Evolutionary conservation across 2,113 vertebrate genomes (phyloP).

Genomic region (Aplodontia rufa): DNA sequence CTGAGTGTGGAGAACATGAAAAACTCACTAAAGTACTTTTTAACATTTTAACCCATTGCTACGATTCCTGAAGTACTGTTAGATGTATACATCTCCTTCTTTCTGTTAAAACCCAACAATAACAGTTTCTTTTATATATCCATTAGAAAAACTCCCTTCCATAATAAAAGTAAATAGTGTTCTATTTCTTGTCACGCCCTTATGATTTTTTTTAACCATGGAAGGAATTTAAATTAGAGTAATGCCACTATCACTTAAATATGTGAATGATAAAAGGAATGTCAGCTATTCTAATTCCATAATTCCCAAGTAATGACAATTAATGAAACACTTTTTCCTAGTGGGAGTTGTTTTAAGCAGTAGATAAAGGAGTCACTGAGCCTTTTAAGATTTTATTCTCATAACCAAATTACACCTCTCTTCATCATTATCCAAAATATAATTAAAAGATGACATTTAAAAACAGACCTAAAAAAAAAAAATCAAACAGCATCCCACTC

Average conservation of each 20-base stretch:
- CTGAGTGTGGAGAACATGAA: background rate
- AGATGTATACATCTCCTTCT: background rate
- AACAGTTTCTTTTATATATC: conserved; percentile 47
- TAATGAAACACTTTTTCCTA: conserved; percentile 73
- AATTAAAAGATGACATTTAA: conserved; percentile 80
- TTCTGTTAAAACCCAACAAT: conserved; percentile 56
- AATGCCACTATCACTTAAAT: conserved; percentile 75
- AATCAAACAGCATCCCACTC: conserved; percentile 22
- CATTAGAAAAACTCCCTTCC: conserved; percentile 56
- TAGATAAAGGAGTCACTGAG: conserved; percentile 68
- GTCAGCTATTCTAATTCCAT: conserved; percentile 64
- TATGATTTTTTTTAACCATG: conserved; percentile 64
- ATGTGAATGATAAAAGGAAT: conserved; percentile 77
- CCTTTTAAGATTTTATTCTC: conserved; percentile 76
- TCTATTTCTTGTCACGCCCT: conserved; percentile 53
- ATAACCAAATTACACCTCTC: conserved; percentile 64
- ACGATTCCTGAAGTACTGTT: conserved; percentile 55
- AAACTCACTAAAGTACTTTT: conserved; percentile 38
- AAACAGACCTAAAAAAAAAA: conserved; percentile 54
- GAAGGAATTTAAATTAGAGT: conserved; percentile 74
- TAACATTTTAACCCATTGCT: background rate
- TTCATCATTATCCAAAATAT: conserved; percentile 75
- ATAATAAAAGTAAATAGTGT: conserved; percentile 55
- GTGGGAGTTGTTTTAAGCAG: conserved; percentile 57
- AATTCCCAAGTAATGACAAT: conserved; percentile 77